These are phyloP conservation scores for Digitonthophagus gazella DNA, from an alignment of 2,888 invertebrate genomes.

Conservation along the genomic window DNA sequence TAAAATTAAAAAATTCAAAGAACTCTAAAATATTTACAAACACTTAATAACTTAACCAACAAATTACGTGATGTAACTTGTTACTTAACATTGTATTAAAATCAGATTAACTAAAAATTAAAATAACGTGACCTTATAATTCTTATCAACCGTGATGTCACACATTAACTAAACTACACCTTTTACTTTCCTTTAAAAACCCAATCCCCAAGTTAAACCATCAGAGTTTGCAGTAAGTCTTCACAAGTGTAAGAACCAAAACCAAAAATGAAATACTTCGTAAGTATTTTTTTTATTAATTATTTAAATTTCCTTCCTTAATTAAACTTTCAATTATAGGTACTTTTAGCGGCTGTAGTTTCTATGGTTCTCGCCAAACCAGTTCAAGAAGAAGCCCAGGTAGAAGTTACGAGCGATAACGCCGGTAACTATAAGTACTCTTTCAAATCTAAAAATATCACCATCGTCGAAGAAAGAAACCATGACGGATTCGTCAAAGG, in stretches of 20 bases:
- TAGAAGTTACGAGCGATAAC: constrained; percentile 21
- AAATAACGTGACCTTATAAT: not conserved
- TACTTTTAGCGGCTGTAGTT: constrained; percentile 16
- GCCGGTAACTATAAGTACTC: constrained; percentile 23
- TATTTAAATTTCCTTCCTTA: not conserved
- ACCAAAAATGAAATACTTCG: constrained; percentile 13
- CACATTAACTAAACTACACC: not conserved
- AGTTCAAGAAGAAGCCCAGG: constrained; percentile 13
- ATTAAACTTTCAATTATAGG: constrained; percentile 18
- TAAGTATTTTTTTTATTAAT: not conserved
- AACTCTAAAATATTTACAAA: not conserved
- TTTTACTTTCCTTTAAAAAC: not conserved
- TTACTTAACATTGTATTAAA: not conserved
- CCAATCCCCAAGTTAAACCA: too few relatives aligned
- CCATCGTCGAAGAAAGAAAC: constrained; percentile 21
- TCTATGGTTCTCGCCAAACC: constrained; percentile 15
- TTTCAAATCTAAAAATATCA: constrained; percentile 20
- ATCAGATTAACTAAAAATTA: not conserved
- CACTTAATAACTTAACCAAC: too few relatives aligned
- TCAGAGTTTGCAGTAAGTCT: not conserved
- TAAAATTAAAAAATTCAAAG: too few relatives aligned
- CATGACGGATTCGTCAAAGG: constrained; percentile 26
- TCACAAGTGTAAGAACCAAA: not conserved
- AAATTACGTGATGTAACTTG: not conserved
- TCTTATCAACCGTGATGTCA: not conserved